Evolutionary conservation across 2,888 invertebrate genomes (phyloP).

Genomic region (Xanthorhoe designata): DNA sequence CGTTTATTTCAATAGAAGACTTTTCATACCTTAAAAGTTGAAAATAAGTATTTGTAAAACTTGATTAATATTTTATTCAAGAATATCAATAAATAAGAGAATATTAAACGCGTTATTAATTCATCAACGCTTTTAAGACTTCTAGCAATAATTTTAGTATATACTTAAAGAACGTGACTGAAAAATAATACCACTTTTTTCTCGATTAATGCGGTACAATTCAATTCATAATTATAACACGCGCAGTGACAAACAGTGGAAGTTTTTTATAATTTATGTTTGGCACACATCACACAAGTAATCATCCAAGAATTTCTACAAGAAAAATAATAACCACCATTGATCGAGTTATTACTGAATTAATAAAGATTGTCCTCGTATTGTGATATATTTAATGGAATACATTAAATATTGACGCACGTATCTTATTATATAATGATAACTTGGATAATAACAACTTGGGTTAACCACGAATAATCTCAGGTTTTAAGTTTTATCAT

Average conservation of each 20-base stretch:
- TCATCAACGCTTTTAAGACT: too few relatives aligned
- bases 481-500: not conserved
- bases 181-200: too few relatives aligned
- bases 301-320: constrained; percentile 24
- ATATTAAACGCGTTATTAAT: too few relatives aligned
- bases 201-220: not conserved
- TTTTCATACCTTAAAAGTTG: too few relatives aligned
- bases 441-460: not conserved
- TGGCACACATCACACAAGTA: constrained; percentile 19
- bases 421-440: constrained; percentile 5
- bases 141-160: too few relatives aligned
- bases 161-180: too few relatives aligned
- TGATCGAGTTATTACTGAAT: constrained; percentile 13
- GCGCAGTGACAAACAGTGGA: constrained; percentile 11
- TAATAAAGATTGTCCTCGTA: constrained; percentile 25
- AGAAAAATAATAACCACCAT: constrained; percentile 16
- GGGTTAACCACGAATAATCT: not conserved
- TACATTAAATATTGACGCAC: constrained; percentile 24
- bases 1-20: too few relatives aligned
- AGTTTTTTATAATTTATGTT: constrained; percentile 19
- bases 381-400: constrained; percentile 19
- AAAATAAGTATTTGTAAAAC: too few relatives aligned
- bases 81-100: too few relatives aligned
- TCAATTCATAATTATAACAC: not conserved
- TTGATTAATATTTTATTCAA: too few relatives aligned